Evolutionary conservation across 2,113 vertebrate genomes (phyloP).

Genomic region (Microtus oregoni): DNA sequence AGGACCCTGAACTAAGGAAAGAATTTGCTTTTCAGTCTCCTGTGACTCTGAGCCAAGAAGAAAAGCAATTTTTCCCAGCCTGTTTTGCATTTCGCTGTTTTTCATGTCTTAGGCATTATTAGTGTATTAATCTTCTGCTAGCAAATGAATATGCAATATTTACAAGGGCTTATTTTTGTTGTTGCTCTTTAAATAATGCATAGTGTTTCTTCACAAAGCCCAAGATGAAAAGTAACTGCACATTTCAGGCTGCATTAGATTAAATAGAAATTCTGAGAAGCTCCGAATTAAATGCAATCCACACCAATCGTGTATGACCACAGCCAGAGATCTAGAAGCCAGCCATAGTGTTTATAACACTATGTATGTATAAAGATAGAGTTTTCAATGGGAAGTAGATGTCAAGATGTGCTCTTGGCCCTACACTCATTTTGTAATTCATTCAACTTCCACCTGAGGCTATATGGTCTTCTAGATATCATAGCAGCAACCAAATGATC

Average conservation of each 20-base stretch:
- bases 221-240: constrained; percentile 33
- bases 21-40: constrained; percentile 69
- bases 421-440: neutral
- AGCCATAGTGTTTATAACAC: neutral
- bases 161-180: constrained; percentile 76
- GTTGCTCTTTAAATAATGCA: constrained; percentile 74
- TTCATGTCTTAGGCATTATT: constrained; percentile 68
- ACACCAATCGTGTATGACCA: neutral
- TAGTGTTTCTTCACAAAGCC: constrained; percentile 61
- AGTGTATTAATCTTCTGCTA: constrained; percentile 73
- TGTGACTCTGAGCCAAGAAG: constrained; percentile 65
- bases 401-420: neutral
- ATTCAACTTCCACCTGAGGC: neutral
- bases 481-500: neutral
- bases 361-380: neutral
- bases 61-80: constrained; percentile 65
- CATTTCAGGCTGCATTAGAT: neutral
- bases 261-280: constrained; percentile 41
- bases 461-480: neutral
- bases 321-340: neutral
- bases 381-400: neutral
- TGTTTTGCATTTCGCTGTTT: constrained; percentile 66
- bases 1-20: constrained; percentile 67
- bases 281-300: neutral
- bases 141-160: constrained; percentile 68